Base-by-base conservation (phyloP, 2,113 vertebrate genomes). In the Cisticola juncidis region DNA sequence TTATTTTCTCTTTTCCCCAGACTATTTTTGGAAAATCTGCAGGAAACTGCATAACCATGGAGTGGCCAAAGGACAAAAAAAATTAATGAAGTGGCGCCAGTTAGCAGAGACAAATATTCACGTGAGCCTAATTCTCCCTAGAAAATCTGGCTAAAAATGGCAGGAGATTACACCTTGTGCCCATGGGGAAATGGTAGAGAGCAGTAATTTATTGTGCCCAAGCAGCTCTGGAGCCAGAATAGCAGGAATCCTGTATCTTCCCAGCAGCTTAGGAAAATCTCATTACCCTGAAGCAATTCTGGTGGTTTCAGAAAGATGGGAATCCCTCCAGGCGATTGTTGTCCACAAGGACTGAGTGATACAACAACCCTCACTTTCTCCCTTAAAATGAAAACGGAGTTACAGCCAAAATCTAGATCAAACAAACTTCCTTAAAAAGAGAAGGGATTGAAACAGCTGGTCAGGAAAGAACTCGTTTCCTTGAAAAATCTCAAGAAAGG, bases 401-500 rank as follows among this genome's bases (percentile, higher is more conserved):
- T 7, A 3, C 26, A 56, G 79, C 87, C 94, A 95, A 95, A 90
- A 53, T 56, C 85, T 70, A 78, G 36, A 90, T 64, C 88, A 92
- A 96, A 94, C 92, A 92, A 86, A 77, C 64, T 80, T 93, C 40
- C 56, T 86, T 56, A 36, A 77, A 94, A 95, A 74, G 64, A 80
- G 51, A 82, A 44, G 28, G 58, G 44, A 66, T 91, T 85, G 71
- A 51, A 92, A 66, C 85, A 94, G 81, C 66, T 93, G 82, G 19
- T 74, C 85, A 88, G 93, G 94, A 96, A 95, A 87, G 31, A 28
- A 68, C n/a, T 83, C 1, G 35, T 95, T 96, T 95, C 74, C 90
- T 87, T 48, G 68, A 92, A 96, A 96, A 96, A 92, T 90, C 68
- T 95, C 79, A 54, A 92, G 68, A 88, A 95, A 95, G 50, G 38